Evolutionary conservation across 2,888 invertebrate genomes (phyloP), one percentile per base, ranked within the genome.

Genomic region (Mylabris sibirica): DNA sequence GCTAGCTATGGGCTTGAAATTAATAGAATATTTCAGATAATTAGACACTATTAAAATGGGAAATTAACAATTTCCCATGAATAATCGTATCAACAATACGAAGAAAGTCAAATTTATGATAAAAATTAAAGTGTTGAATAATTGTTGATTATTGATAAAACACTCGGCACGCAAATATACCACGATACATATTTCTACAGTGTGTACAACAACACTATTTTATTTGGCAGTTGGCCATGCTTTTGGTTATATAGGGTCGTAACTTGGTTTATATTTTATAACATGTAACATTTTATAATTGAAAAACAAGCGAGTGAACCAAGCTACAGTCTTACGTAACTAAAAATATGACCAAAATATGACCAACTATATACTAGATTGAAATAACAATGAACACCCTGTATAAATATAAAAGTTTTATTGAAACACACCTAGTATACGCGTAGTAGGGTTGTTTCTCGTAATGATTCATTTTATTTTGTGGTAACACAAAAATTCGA

Each of bases 381-480:
- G n/a, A n/a, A n/a, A n/a, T n/a, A n/a, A n/a, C n/a, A n/a, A n/a
- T n/a, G n/a, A n/a, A n/a, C n/a, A n/a, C n/a, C n/a, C n/a, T n/a
- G n/a, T n/a, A 41, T 41, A 41, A n/a, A 35, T 35, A n/a, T 41
- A 41, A 41, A 41, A 41, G 14, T 41, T 41, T 17, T 49, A 49
- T 49, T 49, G 17, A 49, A 49, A 49, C 20, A 17, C 20, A 20
- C 17, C 17, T 20, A 49, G n/a, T 14, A 5, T 44, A n/a, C 1
- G 8, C n/a, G n/a, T n/a, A n/a, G 6, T 9, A 11, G 49, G 49
- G 49, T 49, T 9, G 49, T 49, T 49, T 49, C n/a, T 5, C 44
- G 4, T 22, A 49, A 49, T 49, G 49, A 49, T 49, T 49, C 49
- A 49, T 49, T 49, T 49, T 20, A 20, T 49, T 44, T 44, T 44